Evolutionary conservation across 2,113 vertebrate species (phyloP).

Genomic region (Scopus umbretta): DNA sequence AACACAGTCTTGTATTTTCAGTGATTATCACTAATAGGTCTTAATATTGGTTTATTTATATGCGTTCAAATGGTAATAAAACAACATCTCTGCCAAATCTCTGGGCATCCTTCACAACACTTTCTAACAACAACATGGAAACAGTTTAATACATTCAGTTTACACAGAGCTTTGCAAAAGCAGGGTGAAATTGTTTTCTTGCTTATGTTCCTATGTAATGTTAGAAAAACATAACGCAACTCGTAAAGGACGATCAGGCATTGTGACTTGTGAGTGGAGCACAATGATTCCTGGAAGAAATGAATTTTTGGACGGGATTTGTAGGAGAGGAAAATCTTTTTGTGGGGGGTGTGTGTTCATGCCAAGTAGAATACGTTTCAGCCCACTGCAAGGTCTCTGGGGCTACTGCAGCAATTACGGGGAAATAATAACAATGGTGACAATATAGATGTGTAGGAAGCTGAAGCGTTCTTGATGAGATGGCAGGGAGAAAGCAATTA

Average conservation of each 20-base stretch:
- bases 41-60: slow-evolving; percentile 29
- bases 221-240: not conserved
- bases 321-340: too few species aligned
- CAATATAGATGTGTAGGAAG: not conserved
- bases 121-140: not conserved
- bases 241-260: not conserved
- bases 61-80: not conserved
- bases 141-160: not conserved
- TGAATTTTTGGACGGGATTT: not conserved
- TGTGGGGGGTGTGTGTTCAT: not conserved
- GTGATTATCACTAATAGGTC: slow-evolving; percentile 19
- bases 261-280: not conserved
- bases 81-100: not conserved
- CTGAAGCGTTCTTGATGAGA: not conserved
- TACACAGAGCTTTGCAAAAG: not conserved
- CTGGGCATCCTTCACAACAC: not conserved
- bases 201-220: accelerated
- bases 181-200: not conserved
- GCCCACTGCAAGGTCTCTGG: not conserved
- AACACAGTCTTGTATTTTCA: not conserved
- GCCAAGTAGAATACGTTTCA: not conserved
- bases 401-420: not conserved
- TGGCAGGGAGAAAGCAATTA: not conserved
- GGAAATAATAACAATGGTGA: not conserved
- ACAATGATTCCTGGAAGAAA: not conserved